Base-by-base conservation (phyloP, 37 sponge, comb jelly and placozoan species). In the Ianthella basta region DNA sequence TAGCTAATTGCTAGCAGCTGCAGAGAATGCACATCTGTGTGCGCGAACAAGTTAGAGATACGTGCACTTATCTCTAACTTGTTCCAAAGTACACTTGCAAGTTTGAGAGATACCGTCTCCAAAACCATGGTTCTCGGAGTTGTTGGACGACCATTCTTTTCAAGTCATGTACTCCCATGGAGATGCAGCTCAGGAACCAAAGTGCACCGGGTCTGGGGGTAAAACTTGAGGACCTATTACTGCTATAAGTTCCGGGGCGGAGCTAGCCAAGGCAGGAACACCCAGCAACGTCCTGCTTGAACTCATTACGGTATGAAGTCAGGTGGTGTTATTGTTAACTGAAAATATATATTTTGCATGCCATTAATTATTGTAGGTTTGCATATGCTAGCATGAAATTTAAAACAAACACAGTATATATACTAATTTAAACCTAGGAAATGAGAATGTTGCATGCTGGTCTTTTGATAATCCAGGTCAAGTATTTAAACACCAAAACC, bases 241-340 rank as follows among this genome's bases (percentile, higher is more conserved):
- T 30, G 14, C 14, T 64, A 64, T 64, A 10, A 64, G 66, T 64
- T 64, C 66, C 66, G 66, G 66, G n/a, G 66, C 20, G 66, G 66
- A 64, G 12, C 66, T 64, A 64, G 66, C 66, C 66, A 64, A 16
- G 66, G 66, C 14, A 64, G 66, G 59, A 30, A 64, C 23, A 30
- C 66, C 14, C 14, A 16, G 27, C 20, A 16, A 16, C 66, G 66
- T 64, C 66, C 23, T 10, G 27, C 66, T 16, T 64, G 29, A n/a
- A n/a, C n/a, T n/a, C n/a, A n/a, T n/a, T n/a, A n/a, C n/a, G n/a
- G n/a, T n/a, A n/a, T n/a, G n/a, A n/a, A n/a, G n/a, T n/a, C n/a
- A n/a, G n/a, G n/a, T n/a, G n/a, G n/a, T n/a, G n/a, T n/a, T n/a
- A n/a, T n/a, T n/a, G n/a, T n/a, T n/a, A n/a, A n/a, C n/a, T n/a